phyloP scores from a whole-genome alignment of 2,888 invertebrate genomes.

The Eustalomyia histrio region DNA sequence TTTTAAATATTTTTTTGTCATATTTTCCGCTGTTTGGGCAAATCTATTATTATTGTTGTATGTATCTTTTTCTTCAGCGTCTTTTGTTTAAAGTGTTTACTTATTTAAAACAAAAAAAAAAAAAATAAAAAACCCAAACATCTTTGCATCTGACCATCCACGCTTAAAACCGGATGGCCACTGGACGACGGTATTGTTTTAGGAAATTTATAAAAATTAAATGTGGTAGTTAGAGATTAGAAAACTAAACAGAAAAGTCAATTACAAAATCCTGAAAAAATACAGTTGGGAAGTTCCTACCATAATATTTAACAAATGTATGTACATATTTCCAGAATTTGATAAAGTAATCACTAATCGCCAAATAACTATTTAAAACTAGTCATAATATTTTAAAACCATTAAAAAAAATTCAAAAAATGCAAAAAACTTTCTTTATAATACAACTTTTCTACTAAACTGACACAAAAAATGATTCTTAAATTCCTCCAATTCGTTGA shows the following conservation, averaged over 20 bases:
- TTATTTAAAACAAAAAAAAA: not conserved
- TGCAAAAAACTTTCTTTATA: no score
- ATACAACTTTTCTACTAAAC: no score
- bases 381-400: no score
- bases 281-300: not conserved
- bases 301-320: not conserved
- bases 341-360: no score
- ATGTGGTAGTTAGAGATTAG: conserved; percentile 48
- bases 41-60: conserved; percentile 16
- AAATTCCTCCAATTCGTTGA: no score
- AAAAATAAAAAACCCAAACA: conserved; percentile 34
- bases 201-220: conserved; percentile 58
- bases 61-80: not conserved
- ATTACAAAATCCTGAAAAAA: conserved; percentile 43
- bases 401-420: no score
- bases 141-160: not conserved
- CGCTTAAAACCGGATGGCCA: conserved; percentile 15
- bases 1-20: conserved; percentile 13
- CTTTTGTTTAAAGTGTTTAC: not conserved
- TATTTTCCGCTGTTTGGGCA: not conserved
- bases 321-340: not conserved
- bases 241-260: conserved; percentile 35
- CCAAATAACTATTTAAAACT: no score
- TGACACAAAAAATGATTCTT: no score
- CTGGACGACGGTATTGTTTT: conserved; percentile 37